These are phyloP conservation scores for Cantharis nigra DNA, from an alignment of 2,888 invertebrate species.

Conservation along the genomic window DNA sequence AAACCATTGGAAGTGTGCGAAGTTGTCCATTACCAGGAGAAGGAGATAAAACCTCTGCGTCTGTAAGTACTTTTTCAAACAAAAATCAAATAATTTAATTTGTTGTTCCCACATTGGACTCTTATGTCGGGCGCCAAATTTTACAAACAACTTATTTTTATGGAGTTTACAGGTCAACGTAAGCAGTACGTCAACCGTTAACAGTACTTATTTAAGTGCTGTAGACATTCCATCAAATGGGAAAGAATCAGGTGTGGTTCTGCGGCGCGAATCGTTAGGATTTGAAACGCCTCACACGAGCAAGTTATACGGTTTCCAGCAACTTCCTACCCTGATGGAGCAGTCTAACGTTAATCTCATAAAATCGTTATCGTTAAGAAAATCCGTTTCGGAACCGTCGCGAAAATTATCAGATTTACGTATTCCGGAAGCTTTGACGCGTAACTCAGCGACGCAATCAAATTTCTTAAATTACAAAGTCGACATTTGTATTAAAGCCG, in stretches of 20 bases:
- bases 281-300: not conserved
- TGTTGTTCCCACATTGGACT: not conserved
- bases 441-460: slow-evolving; percentile 7
- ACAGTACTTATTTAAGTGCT: slow-evolving; percentile 36
- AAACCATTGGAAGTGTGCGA: slow-evolving; percentile 35
- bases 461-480: slow-evolving; percentile 37
- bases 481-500: slow-evolving; percentile 54
- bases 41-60: not conserved
- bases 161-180: slow-evolving; percentile 12
- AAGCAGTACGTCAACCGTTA: slow-evolving; percentile 16
- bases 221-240: slow-evolving; percentile 12
- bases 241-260: not conserved
- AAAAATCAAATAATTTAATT: not conserved
- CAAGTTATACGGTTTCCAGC: slow-evolving; percentile 9
- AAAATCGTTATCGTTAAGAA: not conserved
- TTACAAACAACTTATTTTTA: not conserved
- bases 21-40: not conserved
- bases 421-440: not conserved
- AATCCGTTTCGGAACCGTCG: not conserved
- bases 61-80: not conserved
- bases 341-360: slow-evolving; percentile 3
- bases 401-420: not conserved
- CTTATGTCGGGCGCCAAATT: not conserved
- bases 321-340: slow-evolving; percentile 27
- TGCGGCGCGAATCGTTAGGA: not conserved